phyloP scores from a whole-genome alignment of 1,140 invertebrate species.

The Cotesia chilonis region DNA sequence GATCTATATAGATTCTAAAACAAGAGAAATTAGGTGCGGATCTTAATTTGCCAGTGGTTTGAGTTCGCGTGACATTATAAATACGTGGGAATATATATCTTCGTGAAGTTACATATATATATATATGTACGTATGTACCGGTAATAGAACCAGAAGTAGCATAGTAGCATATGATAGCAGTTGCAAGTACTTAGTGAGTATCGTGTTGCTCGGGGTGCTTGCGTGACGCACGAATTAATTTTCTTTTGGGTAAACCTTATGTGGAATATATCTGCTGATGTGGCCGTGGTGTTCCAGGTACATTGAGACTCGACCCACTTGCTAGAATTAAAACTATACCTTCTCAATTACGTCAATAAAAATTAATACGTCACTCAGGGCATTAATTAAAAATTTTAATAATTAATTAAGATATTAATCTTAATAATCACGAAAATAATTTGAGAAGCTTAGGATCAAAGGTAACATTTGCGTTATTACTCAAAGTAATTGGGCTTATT shows the following conservation, averaged over 20 bases:
- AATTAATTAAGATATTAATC: background rate
- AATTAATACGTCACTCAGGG: no score
- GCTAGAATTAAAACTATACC: background rate
- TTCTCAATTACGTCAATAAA: background rate
- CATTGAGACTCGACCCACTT: constrained; percentile 6
- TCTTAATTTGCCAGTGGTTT: constrained; percentile 34
- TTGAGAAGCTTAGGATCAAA: no score
- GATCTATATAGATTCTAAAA: background rate
- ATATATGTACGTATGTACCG: no score
- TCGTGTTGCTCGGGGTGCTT: constrained; percentile 25
- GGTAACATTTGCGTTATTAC: no score
- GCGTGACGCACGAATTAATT: constrained; percentile 39
- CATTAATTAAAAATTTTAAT: background rate
- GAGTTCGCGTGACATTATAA: constrained; percentile 21
- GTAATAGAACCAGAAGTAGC: no score
- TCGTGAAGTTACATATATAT: background rate
- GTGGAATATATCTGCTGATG: background rate
- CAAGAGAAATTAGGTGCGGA: constrained; percentile 28
- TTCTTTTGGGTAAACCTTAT: constrained; percentile 11
- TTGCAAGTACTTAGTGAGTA: constrained; percentile 5
- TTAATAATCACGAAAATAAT: no score
- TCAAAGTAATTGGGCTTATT: no score
- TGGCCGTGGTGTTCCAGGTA: constrained; percentile 23
- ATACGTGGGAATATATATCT: constrained; percentile 5
- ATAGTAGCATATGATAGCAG: constrained; percentile 5